These are phyloP conservation scores for Drosophila ogumai DNA, from an alignment of 1,140 invertebrate species.

Conservation along the genomic window DNA sequence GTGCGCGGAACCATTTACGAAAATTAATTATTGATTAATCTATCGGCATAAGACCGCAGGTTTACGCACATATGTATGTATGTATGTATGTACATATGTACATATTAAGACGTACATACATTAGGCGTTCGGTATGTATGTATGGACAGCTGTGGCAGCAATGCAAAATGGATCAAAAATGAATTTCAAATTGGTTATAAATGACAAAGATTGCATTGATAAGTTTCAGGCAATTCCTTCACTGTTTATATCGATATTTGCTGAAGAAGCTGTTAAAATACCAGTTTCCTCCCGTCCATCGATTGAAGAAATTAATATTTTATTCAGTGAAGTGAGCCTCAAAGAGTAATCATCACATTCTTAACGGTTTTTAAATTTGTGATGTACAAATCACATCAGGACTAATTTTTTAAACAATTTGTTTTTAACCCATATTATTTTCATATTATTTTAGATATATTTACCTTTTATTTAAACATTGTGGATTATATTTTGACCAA, in stretches of 20 bases:
- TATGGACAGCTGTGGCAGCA: slow-evolving; percentile 31
- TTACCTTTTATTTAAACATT: slow-evolving; percentile 1
- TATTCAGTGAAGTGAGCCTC: neutral
- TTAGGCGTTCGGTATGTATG: slow-evolving; percentile 31
- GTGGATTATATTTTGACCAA: slow-evolving; percentile 15
- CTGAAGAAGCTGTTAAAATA: neutral
- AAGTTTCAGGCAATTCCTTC: neutral
- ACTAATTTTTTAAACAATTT: neutral
- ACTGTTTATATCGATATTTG: neutral
- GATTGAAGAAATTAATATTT: slow-evolving; percentile 33
- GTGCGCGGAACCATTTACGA: slow-evolving; percentile 4
- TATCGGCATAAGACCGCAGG: slow-evolving; percentile 38
- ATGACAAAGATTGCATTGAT: neutral
- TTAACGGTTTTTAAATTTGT: neutral
- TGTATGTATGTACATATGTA: slow-evolving; percentile 11
- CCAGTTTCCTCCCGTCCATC: slow-evolving; percentile 6
- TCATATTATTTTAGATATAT: slow-evolving; percentile 22
- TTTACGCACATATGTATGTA: slow-evolving; percentile 10
- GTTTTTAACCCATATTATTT: neutral
- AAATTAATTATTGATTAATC: slow-evolving; percentile 44
- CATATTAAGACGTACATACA: slow-evolving; percentile 18
- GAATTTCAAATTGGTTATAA: neutral
- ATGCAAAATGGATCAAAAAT: slow-evolving; percentile 27
- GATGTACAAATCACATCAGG: neutral
- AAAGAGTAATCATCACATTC: neutral